Percentiles rank a stretch among this genome's conserved stretches.
Conservation (phyloP, 2,797 vertebrate genomes). For the Denticeps clupeoides region DNA sequence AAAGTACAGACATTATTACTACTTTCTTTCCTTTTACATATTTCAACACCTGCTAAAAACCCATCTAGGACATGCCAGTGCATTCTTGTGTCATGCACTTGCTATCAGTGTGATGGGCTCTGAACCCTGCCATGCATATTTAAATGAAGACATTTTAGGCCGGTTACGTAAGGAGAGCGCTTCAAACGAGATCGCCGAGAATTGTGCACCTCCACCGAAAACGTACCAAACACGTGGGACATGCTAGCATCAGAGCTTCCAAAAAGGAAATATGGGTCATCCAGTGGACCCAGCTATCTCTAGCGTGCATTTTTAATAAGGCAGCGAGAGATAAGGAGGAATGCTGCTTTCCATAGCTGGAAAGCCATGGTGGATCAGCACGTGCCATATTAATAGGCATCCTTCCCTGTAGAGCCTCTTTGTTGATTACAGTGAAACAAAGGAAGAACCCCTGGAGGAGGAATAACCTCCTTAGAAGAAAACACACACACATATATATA, state of each 20-base stretch:
- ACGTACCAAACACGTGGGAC: too few species aligned
- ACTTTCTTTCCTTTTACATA: too few species aligned
- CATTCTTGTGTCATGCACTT: too few species aligned
- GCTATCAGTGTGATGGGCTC: neutral
- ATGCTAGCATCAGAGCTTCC: too few species aligned
- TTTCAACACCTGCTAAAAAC: too few species aligned
- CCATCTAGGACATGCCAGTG: too few species aligned
- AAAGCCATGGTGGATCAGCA: constrained; percentile 12
- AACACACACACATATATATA: too few species aligned
- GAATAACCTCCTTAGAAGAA: too few species aligned
- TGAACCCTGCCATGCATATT: constrained; percentile 3
- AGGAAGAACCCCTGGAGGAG: constrained; percentile 12
- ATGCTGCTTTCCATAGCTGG: constrained; percentile 3
- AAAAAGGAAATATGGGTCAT: too few species aligned
- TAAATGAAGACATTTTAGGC: constrained; percentile 7
- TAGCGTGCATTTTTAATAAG: neutral
- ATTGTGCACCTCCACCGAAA: neutral
- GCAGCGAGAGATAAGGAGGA: neutral
- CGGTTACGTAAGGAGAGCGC: neutral
- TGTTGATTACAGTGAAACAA: constrained; percentile 24
- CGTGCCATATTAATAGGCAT: constrained; percentile 16
- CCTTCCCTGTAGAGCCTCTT: constrained; percentile 9
- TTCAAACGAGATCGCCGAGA: neutral
- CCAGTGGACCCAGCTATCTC: too few species aligned
- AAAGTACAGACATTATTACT: too few species aligned